A percentile compares a stretch with the other conserved stretches of the same genome.
phyloP scores from a whole-genome alignment of 2,888 invertebrate species.

The Oscheius sp. region DNA sequence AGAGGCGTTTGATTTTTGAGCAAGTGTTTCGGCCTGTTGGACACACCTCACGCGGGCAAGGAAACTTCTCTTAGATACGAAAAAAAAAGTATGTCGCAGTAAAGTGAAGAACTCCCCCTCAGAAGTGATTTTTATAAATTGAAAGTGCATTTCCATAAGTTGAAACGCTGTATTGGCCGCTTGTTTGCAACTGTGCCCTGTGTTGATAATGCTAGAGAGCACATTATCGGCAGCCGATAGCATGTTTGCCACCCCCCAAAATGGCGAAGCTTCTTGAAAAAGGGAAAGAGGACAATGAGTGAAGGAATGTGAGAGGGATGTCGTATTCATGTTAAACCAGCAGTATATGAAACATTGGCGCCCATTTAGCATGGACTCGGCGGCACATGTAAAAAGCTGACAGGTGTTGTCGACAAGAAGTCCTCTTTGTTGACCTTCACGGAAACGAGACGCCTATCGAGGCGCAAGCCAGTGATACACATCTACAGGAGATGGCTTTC shows the following conservation, averaged over 20 bases:
- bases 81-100: constrained; percentile 14
- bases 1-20: neutral
- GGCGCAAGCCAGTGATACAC: constrained; percentile 27
- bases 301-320: too few species aligned
- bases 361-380: constrained; percentile 9
- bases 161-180: neutral
- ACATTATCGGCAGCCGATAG: constrained; percentile 10
- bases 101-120: constrained; percentile 1
- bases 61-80: neutral
- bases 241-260: constrained; percentile 20
- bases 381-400: constrained; percentile 21
- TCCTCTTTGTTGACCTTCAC: constrained; percentile 27
- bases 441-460: constrained; percentile 25
- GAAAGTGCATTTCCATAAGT: neutral
- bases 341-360: constrained; percentile 12
- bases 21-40: neutral
- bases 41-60: neutral
- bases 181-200: neutral
- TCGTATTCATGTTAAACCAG: neutral
- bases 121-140: neutral
- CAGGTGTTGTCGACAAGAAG: constrained; percentile 27
- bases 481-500: constrained; percentile 26
- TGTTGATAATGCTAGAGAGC: neutral
- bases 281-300: too few species aligned
- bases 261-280: too few species aligned